These are phyloP conservation scores for Dasypolia templi DNA, from an alignment of 2,888 invertebrate species.

Conservation along the genomic window DNA sequence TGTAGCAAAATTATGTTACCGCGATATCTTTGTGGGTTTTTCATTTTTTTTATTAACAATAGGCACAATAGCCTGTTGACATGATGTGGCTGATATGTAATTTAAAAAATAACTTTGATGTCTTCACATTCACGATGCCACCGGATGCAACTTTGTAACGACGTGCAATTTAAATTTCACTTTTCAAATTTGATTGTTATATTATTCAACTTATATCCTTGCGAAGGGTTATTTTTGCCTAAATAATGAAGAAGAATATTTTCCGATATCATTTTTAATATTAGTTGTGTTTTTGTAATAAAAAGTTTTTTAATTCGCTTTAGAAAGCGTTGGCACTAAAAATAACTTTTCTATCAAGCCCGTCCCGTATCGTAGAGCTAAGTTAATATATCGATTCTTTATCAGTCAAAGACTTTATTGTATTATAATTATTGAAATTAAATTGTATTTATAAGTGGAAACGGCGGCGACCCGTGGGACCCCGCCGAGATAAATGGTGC, in stretches of 20 bases:
- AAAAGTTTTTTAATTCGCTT: not conserved
- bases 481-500: conserved; percentile 79
- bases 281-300: not conserved
- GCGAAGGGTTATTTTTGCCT: conserved; percentile 50
- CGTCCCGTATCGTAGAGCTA: conserved; percentile 59
- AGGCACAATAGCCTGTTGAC: conserved; percentile 88
- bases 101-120: conserved; percentile 80
- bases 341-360: conserved; percentile 60
- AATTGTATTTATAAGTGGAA: conserved; percentile 87
- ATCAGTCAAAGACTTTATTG: conserved; percentile 89
- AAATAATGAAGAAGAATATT: conserved; percentile 17
- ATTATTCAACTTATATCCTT: conserved; percentile 59
- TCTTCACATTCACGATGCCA: conserved; percentile 76
- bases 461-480: conserved; percentile 80
- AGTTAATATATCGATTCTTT: conserved; percentile 63
- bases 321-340: not conserved
- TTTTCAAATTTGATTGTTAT: conserved; percentile 70
- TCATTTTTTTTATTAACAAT: conserved; percentile 73
- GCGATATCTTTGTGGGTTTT: conserved; percentile 84
- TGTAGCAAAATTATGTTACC: conserved; percentile 87
- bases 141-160: conserved; percentile 84
- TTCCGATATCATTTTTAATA: conserved; percentile 28
- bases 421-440: conserved; percentile 88
- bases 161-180: conserved; percentile 82
- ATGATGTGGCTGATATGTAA: conserved; percentile 84